Evolutionary conservation across 37 sponge, comb jelly and placozoan genomes (phyloP).

Genomic region (Spongilla lacustris): DNA sequence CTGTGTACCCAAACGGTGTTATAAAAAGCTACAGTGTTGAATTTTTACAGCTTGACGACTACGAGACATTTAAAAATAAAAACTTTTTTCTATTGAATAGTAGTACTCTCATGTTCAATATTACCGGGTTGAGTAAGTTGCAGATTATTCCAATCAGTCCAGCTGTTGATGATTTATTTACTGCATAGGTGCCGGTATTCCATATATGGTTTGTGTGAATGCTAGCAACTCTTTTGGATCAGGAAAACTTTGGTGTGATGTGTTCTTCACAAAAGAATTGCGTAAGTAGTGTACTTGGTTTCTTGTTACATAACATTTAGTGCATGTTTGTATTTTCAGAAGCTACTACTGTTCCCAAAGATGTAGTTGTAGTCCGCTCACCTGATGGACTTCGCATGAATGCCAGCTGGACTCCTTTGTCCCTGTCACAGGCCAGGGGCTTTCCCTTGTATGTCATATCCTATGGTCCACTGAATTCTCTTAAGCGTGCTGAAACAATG

Average conservation of each 20-base stretch:
- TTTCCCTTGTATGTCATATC: conserved; percentile 19
- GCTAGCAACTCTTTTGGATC: neutral
- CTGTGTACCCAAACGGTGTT: neutral
- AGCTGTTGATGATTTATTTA: neutral
- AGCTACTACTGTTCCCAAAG: neutral
- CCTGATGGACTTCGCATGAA: conserved; percentile 15
- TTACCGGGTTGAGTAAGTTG: neutral
- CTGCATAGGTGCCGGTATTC: neutral
- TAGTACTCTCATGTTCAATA: neutral
- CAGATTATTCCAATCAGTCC: neutral
- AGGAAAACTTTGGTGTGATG: neutral
- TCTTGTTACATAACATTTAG: neutral
- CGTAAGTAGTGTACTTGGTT: neutral
- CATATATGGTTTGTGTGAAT: neutral
- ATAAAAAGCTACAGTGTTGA: neutral
- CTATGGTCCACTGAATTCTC: neutral
- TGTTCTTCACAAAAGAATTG: neutral
- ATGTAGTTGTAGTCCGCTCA: conserved; percentile 6
- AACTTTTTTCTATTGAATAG: neutral
- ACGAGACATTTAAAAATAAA: neutral
- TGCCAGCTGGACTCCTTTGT: conserved; percentile 24
- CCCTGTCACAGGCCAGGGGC: conserved; percentile 35
- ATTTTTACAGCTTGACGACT: neutral
- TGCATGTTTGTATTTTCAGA: neutral
- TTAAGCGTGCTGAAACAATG: neutral